These are phyloP conservation scores for Dinoponera quadriceps DNA, from an alignment of 1,140 invertebrate genomes.

Conservation along the genomic window DNA sequence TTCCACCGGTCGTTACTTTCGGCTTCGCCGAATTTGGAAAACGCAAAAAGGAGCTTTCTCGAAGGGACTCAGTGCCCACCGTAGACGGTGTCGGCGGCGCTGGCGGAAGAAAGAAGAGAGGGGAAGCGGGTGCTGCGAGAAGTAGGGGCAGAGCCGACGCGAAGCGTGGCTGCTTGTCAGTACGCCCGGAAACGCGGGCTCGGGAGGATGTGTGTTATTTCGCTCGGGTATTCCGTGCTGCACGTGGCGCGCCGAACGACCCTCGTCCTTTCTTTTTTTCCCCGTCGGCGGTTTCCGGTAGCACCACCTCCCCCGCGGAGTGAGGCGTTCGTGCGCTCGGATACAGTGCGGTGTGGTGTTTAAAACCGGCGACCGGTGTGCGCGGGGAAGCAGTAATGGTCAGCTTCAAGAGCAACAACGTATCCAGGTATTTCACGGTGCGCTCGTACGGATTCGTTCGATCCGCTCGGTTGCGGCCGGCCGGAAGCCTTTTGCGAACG, in stretches of 20 bases:
- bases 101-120: slow-evolving; percentile 8
- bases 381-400: slow-evolving; percentile 69
- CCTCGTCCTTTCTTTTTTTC: background rate
- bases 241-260: slow-evolving; percentile 55
- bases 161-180: slow-evolving; percentile 74
- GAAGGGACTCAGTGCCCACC: background rate
- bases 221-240: background rate
- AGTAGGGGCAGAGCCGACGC: slow-evolving; percentile 59
- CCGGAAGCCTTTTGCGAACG: background rate
- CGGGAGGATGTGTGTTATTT: slow-evolving; percentile 34
- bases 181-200: slow-evolving; percentile 75
- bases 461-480: background rate
- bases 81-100: background rate
- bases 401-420: slow-evolving; percentile 79
- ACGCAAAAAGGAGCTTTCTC: background rate
- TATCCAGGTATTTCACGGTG: slow-evolving; percentile 68
- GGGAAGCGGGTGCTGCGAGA: background rate
- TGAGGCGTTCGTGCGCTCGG: background rate
- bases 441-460: slow-evolving; percentile 5
- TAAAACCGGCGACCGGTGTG: background rate
- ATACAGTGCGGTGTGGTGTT: slow-evolving; percentile 15
- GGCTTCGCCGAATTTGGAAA: slow-evolving; percentile 8
- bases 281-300: slow-evolving; percentile 5
- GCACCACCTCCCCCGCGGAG: background rate
- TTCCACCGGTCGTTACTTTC: slow-evolving; percentile 13